Conservation (phyloP, 2,113 vertebrate species). For the Taxidea taxus region DNA sequence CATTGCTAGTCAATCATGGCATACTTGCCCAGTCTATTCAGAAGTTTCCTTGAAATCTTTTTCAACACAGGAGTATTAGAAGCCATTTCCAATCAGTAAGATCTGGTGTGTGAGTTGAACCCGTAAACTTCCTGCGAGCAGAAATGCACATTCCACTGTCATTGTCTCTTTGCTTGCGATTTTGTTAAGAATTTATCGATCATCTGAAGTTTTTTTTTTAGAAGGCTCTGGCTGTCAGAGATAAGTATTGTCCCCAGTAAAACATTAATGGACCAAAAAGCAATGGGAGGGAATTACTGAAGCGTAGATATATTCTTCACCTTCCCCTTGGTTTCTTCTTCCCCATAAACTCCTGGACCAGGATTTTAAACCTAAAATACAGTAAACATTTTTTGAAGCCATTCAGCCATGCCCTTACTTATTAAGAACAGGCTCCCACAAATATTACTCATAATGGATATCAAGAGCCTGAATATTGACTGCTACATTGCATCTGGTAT, state of each 20-base stretch:
- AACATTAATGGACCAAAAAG: background rate
- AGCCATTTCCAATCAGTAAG: background rate
- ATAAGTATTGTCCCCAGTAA: conserved; percentile 9
- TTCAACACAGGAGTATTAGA: background rate
- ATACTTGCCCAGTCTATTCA: background rate
- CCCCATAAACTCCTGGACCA: background rate
- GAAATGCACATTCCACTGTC: background rate
- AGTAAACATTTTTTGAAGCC: background rate
- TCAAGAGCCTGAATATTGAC: conserved; percentile 39
- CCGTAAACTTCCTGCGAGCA: background rate
- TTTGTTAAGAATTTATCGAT: conserved; percentile 14
- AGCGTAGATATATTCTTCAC: background rate
- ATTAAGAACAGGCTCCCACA: background rate
- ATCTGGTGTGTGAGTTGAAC: background rate
- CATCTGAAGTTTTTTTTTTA: background rate
- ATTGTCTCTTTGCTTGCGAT: background rate
- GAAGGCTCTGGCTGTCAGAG: background rate
- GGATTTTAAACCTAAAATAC: conserved; percentile 1
- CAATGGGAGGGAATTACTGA: background rate
- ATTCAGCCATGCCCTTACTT: background rate
- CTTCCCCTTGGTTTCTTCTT: background rate
- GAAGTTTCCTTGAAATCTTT: background rate
- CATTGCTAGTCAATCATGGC: too few species aligned
- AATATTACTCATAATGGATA: background rate
- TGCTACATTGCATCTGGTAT: background rate